These are phyloP conservation scores for Malacosoma neustria DNA, from an alignment of 2,888 invertebrate species.

Conservation along the genomic window DNA sequence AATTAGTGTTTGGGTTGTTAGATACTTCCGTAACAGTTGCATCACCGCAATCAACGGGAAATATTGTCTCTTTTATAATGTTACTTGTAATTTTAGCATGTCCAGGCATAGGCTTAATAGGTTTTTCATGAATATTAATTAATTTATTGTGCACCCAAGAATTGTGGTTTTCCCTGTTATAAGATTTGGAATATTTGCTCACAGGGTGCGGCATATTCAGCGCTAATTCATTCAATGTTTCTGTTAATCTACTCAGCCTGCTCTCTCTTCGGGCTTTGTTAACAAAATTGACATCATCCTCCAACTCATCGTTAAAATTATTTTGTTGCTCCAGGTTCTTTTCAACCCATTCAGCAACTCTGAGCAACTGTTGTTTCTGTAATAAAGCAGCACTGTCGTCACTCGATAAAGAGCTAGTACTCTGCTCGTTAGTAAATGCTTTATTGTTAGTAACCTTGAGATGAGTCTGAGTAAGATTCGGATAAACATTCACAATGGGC, in stretches of 20 bases:
- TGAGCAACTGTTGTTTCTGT: conserved; percentile 77
- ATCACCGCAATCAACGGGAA: conserved; percentile 56
- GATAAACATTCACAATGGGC: conserved; percentile 62
- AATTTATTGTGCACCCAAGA: conserved; percentile 40
- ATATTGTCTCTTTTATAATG: conserved; percentile 56
- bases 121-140: conserved; percentile 29
- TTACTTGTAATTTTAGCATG: conserved; percentile 36
- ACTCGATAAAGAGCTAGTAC: conserved; percentile 67
- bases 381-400: conserved; percentile 72
- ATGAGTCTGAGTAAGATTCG: conserved; percentile 64
- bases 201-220: conserved; percentile 67
- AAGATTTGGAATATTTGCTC: conserved; percentile 56
- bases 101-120: conserved; percentile 17
- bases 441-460: conserved; percentile 62
- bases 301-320: conserved; percentile 55
- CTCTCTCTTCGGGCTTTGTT: conserved; percentile 47
- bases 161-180: conserved; percentile 38
- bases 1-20: conserved; percentile 39
- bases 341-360: conserved; percentile 87
- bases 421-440: conserved; percentile 63
- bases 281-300: conserved; percentile 51
- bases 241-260: conserved; percentile 51
- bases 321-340: conserved; percentile 74
- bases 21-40: conserved; percentile 49
- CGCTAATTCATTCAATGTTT: conserved; percentile 59